Conservation (phyloP, 1,140 invertebrate species). For the Pteromalus puparum region DNA sequence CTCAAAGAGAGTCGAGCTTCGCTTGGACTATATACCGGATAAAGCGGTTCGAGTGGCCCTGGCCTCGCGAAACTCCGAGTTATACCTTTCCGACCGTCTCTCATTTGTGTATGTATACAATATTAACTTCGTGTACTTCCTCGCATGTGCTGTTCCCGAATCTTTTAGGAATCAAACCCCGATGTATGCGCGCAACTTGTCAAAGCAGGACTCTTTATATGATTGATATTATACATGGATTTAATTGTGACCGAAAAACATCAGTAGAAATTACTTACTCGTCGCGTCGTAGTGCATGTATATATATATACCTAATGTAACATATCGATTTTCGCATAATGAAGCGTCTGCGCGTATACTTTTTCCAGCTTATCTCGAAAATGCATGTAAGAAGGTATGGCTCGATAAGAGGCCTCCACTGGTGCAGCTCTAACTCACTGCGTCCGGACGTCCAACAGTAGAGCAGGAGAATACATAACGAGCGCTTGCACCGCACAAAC, state of each 20-base stretch:
- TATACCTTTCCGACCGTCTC: background rate
- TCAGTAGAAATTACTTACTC: too few relatives aligned
- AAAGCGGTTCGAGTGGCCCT: conserved; percentile 3
- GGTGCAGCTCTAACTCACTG: too few relatives aligned
- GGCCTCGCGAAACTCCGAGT: background rate
- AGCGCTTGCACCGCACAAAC: background rate
- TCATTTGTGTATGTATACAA: background rate
- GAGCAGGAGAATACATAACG: background rate
- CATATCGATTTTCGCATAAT: background rate
- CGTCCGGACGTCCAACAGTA: background rate
- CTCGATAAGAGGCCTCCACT: background rate
- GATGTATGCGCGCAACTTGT: too few relatives aligned
- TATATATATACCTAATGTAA: too few relatives aligned
- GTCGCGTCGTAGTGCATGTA: too few relatives aligned
- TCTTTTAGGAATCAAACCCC: too few relatives aligned
- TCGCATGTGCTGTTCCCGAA: too few relatives aligned
- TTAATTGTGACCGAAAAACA: too few relatives aligned
- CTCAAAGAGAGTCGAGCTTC: background rate
- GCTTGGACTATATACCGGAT: conserved; percentile 24
- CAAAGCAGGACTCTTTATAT: too few relatives aligned
- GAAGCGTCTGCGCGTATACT: background rate
- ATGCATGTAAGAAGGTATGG: conserved; percentile 12
- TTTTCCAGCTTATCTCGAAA: background rate
- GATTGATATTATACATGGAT: too few relatives aligned
- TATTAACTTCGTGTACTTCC: conserved; percentile 4